These are phyloP conservation scores for Metopolophium dirhodum DNA, from an alignment of 1,140 invertebrate genomes.

Conservation along the genomic window DNA sequence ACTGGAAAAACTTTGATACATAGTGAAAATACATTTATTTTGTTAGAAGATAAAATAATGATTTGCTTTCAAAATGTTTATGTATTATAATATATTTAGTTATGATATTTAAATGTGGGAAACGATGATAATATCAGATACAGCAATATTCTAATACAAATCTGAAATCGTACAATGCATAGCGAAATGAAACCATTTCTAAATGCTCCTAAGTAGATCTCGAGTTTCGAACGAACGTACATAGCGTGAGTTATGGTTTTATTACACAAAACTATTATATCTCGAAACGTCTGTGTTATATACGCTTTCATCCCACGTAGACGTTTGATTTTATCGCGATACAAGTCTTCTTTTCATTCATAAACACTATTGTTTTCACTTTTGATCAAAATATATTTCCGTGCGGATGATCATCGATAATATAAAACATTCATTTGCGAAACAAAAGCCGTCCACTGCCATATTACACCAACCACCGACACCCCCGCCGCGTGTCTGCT, in stretches of 20 bases:
- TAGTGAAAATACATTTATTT: not conserved
- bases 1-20: not conserved
- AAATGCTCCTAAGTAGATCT: not conserved
- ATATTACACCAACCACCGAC: not conserved
- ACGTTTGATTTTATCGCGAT: constrained; percentile 1
- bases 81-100: no score
- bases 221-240: not conserved
- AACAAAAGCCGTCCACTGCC: not conserved
- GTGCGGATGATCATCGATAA: not conserved
- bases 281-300: not conserved
- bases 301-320: not conserved
- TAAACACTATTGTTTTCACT: not conserved
- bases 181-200: not conserved
- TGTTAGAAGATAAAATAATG: not conserved
- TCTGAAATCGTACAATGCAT: not conserved
- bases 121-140: not conserved
- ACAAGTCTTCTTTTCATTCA: not conserved
- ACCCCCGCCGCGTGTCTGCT: not conserved
- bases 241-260: not conserved
- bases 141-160: not conserved
- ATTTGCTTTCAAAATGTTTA: not conserved
- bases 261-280: not conserved
- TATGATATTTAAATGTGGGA: not conserved
- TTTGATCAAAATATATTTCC: not conserved
- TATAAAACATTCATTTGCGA: constrained; percentile 9